Base-by-base conservation (phyloP, 2,797 vertebrate species). In the Enteromius treurensis region DNA sequence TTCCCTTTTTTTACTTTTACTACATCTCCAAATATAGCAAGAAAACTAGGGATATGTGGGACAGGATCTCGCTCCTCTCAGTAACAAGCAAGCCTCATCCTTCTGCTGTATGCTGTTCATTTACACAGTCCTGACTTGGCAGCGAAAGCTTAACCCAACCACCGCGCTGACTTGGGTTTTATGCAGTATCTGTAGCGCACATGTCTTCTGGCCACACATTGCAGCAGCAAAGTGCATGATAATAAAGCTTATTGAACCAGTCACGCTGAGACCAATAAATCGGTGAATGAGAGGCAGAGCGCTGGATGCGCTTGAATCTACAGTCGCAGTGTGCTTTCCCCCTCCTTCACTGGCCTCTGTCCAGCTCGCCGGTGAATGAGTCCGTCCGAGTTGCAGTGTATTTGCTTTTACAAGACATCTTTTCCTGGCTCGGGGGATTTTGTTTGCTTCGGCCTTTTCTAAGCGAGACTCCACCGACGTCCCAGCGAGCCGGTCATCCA, bases 1-100 rank as follows among this genome's bases (percentile, higher is more conserved):
- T 83, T 65, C 51, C 15, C 76, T 53, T 82, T 51, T 62, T 37
- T 76, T 21, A 34, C 71, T 51, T 47, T 64, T 65, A 34, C 83
- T 65, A 58, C 60, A 75, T 68, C 80, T 84, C 82, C 86, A 88
- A 85, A 88, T 86, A 87, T 86, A 88, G 86, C 77, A 64, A 0
- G 81, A 23, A 85, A 84, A 78, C 80, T 60, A 82, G 69, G 67
- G 73, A 77, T 79, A 83, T 81, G 60, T 70, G 74, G 84, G 82
- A 78, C 69, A 49, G 81, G 84, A 85, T 79, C 75, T 84, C 77
- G 11, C 40, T 69, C n/a, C 73, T 51, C 62, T 73, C 71, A 37
- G 79, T 74, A 83, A 77, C 84, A 74, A 45, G 69, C 78, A 77
- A 69, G 75, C 65, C 64, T 78, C 71, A 8, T 19, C 40, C 70